Evolutionary conservation across 2,113 vertebrate genomes (phyloP).

Genomic region (Nestor notabilis): DNA sequence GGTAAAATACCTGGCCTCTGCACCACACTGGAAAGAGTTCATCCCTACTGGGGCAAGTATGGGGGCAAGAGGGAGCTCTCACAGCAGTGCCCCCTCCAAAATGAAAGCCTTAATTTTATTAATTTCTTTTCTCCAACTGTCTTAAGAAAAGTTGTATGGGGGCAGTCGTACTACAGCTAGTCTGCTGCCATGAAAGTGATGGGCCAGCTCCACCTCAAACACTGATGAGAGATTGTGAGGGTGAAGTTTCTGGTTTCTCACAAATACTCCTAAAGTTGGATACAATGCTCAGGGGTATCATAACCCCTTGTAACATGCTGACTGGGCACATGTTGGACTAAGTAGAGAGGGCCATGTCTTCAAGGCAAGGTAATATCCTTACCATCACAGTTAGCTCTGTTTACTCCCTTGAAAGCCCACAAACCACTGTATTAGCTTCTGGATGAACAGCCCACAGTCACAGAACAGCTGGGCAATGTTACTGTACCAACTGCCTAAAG

Average conservation of each 20-base stretch:
- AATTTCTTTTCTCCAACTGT: not conserved
- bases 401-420: not conserved
- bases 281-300: not conserved
- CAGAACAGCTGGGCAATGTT: not conserved
- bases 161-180: not conserved
- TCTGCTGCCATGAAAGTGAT: not conserved
- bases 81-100: not conserved
- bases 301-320: not conserved
- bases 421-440: not conserved
- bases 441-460: not conserved
- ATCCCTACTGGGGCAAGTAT: not conserved
- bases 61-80: not conserved
- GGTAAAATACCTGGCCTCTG: not conserved
- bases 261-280: not conserved
- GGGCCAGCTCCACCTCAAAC: not conserved
- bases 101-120: not conserved
- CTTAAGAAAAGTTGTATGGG: not conserved
- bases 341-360: not conserved
- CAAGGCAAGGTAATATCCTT: not conserved
- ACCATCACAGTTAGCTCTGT: not conserved
- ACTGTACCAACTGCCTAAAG: not conserved
- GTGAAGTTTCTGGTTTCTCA: not conserved
- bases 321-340: not conserved
- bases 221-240: not conserved
- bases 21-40: not conserved